Conservation (phyloP, 2,113 vertebrate genomes). For the Plestiodon gilberti region DNA sequence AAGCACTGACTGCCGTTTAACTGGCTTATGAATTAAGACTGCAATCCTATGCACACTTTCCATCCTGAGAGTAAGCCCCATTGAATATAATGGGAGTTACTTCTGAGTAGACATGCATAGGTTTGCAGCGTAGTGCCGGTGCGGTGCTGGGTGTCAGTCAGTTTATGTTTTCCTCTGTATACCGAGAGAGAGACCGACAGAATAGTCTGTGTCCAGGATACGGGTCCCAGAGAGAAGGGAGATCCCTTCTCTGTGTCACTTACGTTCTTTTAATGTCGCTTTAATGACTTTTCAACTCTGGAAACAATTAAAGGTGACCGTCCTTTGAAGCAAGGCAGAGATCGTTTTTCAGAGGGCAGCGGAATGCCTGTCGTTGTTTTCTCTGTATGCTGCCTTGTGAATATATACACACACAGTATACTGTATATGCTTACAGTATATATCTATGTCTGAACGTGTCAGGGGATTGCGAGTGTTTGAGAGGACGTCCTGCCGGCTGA, state of each 20-base stretch:
- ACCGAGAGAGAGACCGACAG: not conserved
- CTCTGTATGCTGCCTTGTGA: conserved; percentile 47
- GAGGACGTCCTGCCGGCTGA: no score
- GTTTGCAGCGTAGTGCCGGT: no score
- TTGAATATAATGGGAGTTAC: no score
- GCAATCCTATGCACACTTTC: no score
- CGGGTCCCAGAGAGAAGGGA: conserved; percentile 1
- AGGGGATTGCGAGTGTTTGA: no score
- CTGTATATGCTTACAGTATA: conserved; percentile 46
- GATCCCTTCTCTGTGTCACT: not conserved
- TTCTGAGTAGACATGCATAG: no score
- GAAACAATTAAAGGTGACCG: conserved; percentile 78
- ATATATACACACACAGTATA: no score
- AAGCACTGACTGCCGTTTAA: not conserved
- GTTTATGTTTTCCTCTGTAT: not conserved
- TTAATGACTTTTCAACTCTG: conserved; percentile 81
- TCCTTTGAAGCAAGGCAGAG: conserved; percentile 72
- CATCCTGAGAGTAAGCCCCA: no score
- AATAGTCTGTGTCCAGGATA: not conserved
- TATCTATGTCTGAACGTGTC: no score
- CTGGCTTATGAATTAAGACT: not conserved
- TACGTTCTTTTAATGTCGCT: conserved; percentile 64
- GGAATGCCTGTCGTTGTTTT: conserved; percentile 53
- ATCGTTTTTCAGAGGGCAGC: conserved; percentile 39
- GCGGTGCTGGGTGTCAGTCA: no score